Evolutionary conservation across 2,113 vertebrate species (phyloP).

Genomic region (Dicrurus megarhynchus): DNA sequence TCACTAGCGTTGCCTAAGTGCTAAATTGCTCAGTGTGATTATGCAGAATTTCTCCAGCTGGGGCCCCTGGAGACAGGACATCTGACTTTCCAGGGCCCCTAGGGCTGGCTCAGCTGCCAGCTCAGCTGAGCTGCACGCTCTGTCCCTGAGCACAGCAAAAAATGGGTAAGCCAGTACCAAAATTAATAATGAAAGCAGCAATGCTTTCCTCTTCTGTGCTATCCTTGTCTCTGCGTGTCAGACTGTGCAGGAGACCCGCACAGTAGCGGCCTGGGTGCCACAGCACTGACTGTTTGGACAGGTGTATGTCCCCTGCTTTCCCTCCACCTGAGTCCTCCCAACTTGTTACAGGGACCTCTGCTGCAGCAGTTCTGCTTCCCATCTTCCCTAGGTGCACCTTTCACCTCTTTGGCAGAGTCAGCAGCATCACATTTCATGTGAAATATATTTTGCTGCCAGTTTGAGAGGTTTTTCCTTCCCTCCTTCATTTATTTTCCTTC

Average conservation of each 20-base stretch:
- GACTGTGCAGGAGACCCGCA: background rate
- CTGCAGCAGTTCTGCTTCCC: background rate
- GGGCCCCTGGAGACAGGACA: slow-evolving; percentile 37
- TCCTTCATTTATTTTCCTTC: slow-evolving; percentile 43
- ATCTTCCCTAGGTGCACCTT: background rate
- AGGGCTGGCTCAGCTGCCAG: background rate
- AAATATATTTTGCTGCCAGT: background rate
- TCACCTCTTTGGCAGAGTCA: background rate
- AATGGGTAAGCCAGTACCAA: background rate
- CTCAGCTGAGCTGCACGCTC: fast-evolving
- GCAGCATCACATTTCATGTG: background rate
- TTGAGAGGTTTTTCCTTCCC: slow-evolving; percentile 1
- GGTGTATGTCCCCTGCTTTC: background rate
- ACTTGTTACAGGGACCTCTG: background rate
- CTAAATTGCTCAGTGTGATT: slow-evolving; percentile 71
- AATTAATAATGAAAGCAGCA: background rate
- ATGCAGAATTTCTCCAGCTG: slow-evolving; percentile 59
- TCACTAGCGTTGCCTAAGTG: slow-evolving; percentile 70
- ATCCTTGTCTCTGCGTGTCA: fast-evolving
- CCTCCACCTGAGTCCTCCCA: background rate
- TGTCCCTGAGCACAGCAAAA: background rate
- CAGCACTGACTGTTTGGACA: background rate
- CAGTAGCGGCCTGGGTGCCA: fast-evolving
- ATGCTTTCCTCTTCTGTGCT: background rate
- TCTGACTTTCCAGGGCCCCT: background rate